Conservation (phyloP, 2,113 vertebrate species). For the Dendropsophus ebraccatus region DNA sequence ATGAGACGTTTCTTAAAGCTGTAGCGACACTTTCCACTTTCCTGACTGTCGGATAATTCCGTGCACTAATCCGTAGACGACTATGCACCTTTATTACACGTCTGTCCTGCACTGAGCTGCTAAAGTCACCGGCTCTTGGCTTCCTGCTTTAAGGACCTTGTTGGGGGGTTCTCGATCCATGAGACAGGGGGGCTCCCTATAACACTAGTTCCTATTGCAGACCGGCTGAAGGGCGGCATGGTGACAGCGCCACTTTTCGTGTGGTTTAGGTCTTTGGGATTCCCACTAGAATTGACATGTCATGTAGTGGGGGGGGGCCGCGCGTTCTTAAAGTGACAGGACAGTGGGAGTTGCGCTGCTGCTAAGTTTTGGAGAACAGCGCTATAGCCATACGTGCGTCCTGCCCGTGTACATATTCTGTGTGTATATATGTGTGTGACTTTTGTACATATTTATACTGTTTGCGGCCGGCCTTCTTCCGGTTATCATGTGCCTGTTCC, state of each 20-base stretch:
- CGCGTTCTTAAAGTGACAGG: background rate
- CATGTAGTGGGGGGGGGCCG: background rate
- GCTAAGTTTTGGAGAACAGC: background rate
- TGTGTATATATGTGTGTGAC: slow-evolving; percentile 43
- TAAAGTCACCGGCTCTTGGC: background rate
- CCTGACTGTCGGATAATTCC: background rate
- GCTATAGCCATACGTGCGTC: background rate
- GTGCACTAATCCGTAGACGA: background rate
- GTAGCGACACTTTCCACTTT: background rate
- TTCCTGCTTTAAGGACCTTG: background rate
- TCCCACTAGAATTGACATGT: background rate
- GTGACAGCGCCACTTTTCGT: background rate
- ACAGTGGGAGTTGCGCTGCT: background rate
- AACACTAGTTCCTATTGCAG: too few species aligned
- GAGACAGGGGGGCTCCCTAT: too few species aligned
- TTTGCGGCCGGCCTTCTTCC: background rate
- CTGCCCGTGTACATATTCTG: slow-evolving; percentile 39
- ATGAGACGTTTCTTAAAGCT: background rate
- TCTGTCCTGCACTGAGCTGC: background rate
- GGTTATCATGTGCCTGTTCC: background rate
- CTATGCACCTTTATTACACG: slow-evolving; percentile 2
- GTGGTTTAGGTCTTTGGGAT: background rate
- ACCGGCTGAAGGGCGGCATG: background rate
- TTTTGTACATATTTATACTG: slow-evolving; percentile 56
- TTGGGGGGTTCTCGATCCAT: too few species aligned